These are phyloP conservation scores for Drosophila fuyamai DNA, from an alignment of 1,140 invertebrate genomes.

Conservation along the genomic window DNA sequence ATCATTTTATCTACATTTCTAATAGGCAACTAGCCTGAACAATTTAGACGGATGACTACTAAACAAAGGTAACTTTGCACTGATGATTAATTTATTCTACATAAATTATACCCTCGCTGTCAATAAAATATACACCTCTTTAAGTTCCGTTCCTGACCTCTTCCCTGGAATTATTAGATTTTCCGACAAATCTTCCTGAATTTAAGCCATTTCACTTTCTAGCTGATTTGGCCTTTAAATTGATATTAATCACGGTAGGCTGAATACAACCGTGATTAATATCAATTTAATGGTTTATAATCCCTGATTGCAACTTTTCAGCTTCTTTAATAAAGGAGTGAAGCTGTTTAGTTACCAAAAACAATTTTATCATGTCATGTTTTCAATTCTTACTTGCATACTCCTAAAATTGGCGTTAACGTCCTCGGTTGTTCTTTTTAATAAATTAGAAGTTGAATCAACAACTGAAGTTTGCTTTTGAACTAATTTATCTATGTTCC, in stretches of 20 bases:
- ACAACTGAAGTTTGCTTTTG: too few species aligned
- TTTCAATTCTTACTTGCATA: too few species aligned
- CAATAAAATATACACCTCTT: background rate
- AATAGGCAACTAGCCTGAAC: too few species aligned
- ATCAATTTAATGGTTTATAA: background rate
- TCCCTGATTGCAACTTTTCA: background rate
- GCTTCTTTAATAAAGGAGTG: background rate
- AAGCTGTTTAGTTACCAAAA: background rate
- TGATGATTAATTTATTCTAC: background rate
- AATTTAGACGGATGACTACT: conserved; percentile 9
- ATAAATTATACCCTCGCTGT: background rate
- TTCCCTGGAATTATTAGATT: background rate
- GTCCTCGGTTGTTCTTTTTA: too few species aligned
- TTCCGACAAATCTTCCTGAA: background rate
- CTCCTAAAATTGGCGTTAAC: too few species aligned
- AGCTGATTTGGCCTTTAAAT: conserved; percentile 1
- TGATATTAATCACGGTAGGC: too few species aligned
- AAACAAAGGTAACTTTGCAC: background rate
- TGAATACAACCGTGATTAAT: conserved; percentile 3
- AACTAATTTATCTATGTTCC: too few species aligned
- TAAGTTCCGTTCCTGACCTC: background rate
- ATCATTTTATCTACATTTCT: background rate
- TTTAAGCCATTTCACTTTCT: background rate
- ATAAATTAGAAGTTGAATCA: too few species aligned
- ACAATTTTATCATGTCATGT: too few species aligned